A percentile compares a stretch with the other conserved stretches of the same genome.
Conservation (phyloP, 2,888 invertebrate species). For the Reticulitermes lucifugus region DNA sequence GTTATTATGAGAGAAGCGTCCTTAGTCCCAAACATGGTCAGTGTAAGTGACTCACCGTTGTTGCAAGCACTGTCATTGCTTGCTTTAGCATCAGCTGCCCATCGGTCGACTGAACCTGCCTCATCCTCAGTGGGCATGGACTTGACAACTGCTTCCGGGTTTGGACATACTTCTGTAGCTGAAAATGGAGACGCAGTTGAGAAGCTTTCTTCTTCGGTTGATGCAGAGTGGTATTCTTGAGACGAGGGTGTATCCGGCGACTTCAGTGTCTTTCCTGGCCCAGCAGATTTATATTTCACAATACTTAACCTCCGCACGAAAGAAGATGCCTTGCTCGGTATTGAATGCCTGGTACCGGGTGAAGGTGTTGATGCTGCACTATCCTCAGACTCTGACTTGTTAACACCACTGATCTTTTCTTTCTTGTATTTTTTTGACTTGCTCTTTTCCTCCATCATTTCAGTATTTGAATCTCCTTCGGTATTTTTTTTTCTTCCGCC, state of each 20-base stretch:
- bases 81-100: background rate
- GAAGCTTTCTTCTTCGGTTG: constrained; percentile 20
- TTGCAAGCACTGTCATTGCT: too few species aligned
- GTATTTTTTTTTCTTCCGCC: background rate
- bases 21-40: background rate
- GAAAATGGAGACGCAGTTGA: background rate
- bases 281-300: constrained; percentile 37
- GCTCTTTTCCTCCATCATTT: background rate
- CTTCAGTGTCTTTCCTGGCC: background rate
- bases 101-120: background rate
- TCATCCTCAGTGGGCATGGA: background rate
- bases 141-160: background rate
- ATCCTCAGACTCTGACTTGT: background rate
- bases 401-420: background rate
- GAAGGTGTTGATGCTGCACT: background rate
- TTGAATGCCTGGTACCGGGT: constrained; percentile 27
- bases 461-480: background rate
- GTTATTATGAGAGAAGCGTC: background rate
- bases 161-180: constrained; percentile 38
- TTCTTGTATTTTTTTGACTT: constrained; percentile 19
- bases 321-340: constrained; percentile 49
- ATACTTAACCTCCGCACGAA: constrained; percentile 53
- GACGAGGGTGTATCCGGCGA: background rate
- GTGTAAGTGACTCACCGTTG: background rate
- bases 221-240: background rate